Percentiles rank a stretch among this genome's conserved stretches.
Conservation (phyloP, 92 coral and sea anemone species). For the Epizoanthus illoricatus region DNA sequence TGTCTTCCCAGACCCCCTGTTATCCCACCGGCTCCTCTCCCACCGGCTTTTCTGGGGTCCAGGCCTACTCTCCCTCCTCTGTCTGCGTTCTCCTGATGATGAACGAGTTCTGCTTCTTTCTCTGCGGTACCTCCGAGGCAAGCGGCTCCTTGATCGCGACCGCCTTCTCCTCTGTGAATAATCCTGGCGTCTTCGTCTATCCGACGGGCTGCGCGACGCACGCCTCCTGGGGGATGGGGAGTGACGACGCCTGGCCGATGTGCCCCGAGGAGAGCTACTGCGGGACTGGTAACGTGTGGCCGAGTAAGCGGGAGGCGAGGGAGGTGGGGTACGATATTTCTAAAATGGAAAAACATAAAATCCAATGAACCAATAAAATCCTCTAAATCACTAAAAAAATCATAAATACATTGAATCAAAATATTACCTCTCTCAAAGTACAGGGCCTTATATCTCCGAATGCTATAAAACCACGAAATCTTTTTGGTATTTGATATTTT, state of each 20-base stretch:
- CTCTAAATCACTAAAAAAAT: too few relatives aligned
- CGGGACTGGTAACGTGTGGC: constrained; percentile 16
- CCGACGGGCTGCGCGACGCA: constrained; percentile 21
- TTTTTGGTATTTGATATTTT: too few relatives aligned
- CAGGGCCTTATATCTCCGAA: too few relatives aligned
- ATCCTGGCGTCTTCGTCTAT: constrained; percentile 21
- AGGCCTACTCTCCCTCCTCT: constrained; percentile 20
- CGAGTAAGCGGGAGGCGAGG: constrained; percentile 46
- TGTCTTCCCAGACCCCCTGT: background rate
- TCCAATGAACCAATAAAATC: background rate
- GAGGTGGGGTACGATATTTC: constrained; percentile 87
- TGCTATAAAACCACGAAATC: too few relatives aligned
- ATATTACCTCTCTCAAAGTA: too few relatives aligned
- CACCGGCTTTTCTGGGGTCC: constrained; percentile 36
- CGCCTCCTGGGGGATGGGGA: constrained; percentile 35
- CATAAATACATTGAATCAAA: too few relatives aligned
- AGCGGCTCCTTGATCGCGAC: constrained; percentile 26
- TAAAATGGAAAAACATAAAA: constrained; percentile 27
- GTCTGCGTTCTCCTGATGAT: constrained; percentile 22
- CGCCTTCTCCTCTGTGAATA: constrained; percentile 28
- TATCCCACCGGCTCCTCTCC: constrained; percentile 38
- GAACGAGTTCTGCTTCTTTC: constrained; percentile 37
- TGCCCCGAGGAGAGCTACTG: constrained; percentile 29
- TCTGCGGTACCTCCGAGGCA: constrained; percentile 21
- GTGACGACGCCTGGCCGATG: constrained; percentile 3